Conservation (phyloP, 2,888 invertebrate species). For the Drosophila testacea region DNA sequence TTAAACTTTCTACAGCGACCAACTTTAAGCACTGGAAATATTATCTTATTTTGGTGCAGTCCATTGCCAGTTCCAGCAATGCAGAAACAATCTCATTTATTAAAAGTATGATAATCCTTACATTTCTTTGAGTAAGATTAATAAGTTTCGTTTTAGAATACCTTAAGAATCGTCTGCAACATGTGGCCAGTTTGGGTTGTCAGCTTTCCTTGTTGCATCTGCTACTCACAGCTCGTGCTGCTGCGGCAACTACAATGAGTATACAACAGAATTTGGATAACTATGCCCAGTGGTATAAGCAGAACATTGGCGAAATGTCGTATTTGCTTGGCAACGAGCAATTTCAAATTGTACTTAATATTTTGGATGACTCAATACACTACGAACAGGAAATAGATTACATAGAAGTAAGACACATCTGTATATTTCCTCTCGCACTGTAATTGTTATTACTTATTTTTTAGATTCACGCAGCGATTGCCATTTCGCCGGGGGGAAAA, state of each 20-base stretch:
- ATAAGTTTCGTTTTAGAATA: constrained; percentile 62
- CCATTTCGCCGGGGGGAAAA: constrained; percentile 83
- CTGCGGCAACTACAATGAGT: constrained; percentile 75
- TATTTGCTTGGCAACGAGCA: constrained; percentile 70
- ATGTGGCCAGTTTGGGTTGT: constrained; percentile 64
- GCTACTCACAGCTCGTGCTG: constrained; percentile 78
- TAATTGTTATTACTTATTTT: neutral
- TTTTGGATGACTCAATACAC: constrained; percentile 73
- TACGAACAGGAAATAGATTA: constrained; percentile 80
- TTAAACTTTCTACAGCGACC: constrained; percentile 68
- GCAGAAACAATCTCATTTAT: constrained; percentile 56
- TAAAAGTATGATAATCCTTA: constrained; percentile 64
- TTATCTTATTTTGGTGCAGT: constrained; percentile 79
- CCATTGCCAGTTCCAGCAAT: constrained; percentile 59
- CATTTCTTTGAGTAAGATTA: neutral
- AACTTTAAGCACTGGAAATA: constrained; percentile 82
- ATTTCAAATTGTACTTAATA: constrained; percentile 73
- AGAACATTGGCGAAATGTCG: constrained; percentile 83
- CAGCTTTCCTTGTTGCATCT: constrained; percentile 72
- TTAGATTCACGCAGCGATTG: constrained; percentile 80
- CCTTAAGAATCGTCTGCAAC: constrained; percentile 75
- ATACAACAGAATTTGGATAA: constrained; percentile 74
- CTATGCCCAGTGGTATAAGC: constrained; percentile 83
- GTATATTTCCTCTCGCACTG: rapidly evolving
- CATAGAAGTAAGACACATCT: constrained; percentile 69